Conservation (phyloP, 2,888 invertebrate species). For the Metallyticus violacea region DNA sequence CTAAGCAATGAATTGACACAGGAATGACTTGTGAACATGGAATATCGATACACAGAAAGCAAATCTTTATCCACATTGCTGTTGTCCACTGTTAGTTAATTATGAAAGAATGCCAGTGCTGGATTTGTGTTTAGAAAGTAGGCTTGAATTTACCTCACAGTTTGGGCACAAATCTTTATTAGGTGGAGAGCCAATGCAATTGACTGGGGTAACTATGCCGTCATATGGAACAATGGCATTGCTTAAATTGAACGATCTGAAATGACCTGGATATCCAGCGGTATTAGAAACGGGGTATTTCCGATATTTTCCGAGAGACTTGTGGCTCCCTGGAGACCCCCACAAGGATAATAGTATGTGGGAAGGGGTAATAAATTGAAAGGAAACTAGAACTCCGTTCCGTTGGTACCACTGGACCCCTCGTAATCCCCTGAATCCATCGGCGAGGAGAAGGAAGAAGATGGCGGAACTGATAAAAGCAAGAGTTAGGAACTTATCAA, state of each 20-base stretch:
- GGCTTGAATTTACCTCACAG: too few species aligned
- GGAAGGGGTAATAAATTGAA: not conserved
- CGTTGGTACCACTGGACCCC: not conserved
- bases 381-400: not conserved
- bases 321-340: not conserved
- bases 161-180: not conserved
- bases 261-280: not conserved
- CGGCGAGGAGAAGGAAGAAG: not conserved
- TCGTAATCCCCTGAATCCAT: not conserved
- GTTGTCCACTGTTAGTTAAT: too few species aligned
- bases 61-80: too few species aligned
- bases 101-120: too few species aligned
- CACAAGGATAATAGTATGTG: not conserved
- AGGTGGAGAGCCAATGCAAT: not conserved
- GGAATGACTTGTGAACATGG: too few species aligned
- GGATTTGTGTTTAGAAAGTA: too few species aligned
- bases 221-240: not conserved
- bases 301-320: not conserved
- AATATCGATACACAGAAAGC: too few species aligned
- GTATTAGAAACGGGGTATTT: not conserved
- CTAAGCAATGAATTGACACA: too few species aligned
- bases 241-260: not conserved
- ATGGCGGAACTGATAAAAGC: not conserved
- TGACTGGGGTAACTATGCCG: not conserved
- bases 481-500: not conserved